Base-by-base conservation (phyloP, 2,888 invertebrate species). In the Nomada fucata region DNA sequence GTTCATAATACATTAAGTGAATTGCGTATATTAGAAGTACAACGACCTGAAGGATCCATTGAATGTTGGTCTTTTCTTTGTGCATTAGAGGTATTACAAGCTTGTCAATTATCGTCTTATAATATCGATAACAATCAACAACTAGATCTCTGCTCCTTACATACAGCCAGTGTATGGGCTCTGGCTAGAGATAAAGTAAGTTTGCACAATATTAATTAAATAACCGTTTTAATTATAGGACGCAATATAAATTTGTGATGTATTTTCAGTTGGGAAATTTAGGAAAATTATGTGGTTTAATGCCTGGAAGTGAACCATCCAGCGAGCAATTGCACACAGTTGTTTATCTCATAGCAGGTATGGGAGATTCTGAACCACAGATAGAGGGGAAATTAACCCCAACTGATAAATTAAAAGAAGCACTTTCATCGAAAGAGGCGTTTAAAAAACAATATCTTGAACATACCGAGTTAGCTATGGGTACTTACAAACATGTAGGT, bases 21-120 rank as follows among this genome's bases (percentile, higher is more conserved):
- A 94, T 94, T 99, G 68, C 95, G 96, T 42, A 95, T 98, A 55
- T 94, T 99, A 26, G 97, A 98, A 91, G 96, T 98, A 36, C 95
- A 95, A 67, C 95, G 96, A 73, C 97, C 97, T 44, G 96, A 96
- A 26, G 99, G 99, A 53, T 97, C 98, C 0, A 95, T 97, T 1
- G 96, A 97, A 50, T 98, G 98, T 92, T 99, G 99, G 99, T 96
- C 98, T 77, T 98, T 98, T 91, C 95, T 99, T 0, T 98, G 98
- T 79, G 97, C 97, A 81, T 95, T 98, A 79, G 98, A 99, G 94
- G 97, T 98, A 1, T 94, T 99, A 72, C 96, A 97, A 68, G 96
- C 97, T 1, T 98, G 98, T 93, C 97, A 97, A 88, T 94, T 94
- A 55, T 92, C 95, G 5, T 95, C 76, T 95, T 95, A 60, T 95